Conservation (phyloP, 2,797 vertebrate species). For the Leptoclinus maculatus region DNA sequence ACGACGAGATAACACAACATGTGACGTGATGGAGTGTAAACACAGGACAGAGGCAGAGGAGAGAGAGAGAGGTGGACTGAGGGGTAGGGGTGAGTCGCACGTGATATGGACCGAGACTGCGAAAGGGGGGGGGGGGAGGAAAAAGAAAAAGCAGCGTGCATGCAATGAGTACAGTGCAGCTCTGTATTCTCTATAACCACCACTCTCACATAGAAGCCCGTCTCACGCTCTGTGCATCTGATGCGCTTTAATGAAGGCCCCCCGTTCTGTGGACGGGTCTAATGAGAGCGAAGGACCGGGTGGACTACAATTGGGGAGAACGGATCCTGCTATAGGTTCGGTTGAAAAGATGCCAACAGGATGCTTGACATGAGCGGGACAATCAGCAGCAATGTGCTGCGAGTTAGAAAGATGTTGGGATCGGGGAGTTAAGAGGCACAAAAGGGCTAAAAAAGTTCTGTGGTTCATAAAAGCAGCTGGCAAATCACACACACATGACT, state of each 20-base stretch:
- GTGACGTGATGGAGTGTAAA: slow-evolving; percentile 41
- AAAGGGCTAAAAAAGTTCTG: background rate
- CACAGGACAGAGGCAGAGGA: slow-evolving; percentile 22
- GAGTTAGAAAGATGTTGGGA: slow-evolving; percentile 12
- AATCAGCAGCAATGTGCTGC: slow-evolving; percentile 50
- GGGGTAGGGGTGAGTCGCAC: slow-evolving; percentile 1
- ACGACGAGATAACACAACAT: slow-evolving; percentile 40
- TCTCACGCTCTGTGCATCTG: slow-evolving; percentile 67
- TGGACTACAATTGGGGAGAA: slow-evolving; percentile 25
- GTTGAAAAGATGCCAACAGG: slow-evolving; percentile 53
- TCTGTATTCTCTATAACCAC: slow-evolving; percentile 41
- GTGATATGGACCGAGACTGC: background rate
- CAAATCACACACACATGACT: background rate
- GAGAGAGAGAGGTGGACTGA: background rate
- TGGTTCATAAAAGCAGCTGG: background rate
- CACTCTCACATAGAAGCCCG: slow-evolving; percentile 8
- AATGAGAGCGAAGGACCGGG: slow-evolving; percentile 58
- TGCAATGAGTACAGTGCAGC: slow-evolving; percentile 50
- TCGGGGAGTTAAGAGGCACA: background rate
- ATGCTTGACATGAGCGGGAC: slow-evolving; percentile 41
- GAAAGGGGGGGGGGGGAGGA: background rate
- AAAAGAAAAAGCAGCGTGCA: slow-evolving; percentile 3
- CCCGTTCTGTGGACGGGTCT: slow-evolving; percentile 52
- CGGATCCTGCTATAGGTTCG: slow-evolving; percentile 33
- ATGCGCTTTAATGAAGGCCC: slow-evolving; percentile 69